A percentile compares a stretch with the other conserved stretches of the same genome.
Conservation (phyloP, 2,113 vertebrate species). For the Elachura formosa region DNA sequence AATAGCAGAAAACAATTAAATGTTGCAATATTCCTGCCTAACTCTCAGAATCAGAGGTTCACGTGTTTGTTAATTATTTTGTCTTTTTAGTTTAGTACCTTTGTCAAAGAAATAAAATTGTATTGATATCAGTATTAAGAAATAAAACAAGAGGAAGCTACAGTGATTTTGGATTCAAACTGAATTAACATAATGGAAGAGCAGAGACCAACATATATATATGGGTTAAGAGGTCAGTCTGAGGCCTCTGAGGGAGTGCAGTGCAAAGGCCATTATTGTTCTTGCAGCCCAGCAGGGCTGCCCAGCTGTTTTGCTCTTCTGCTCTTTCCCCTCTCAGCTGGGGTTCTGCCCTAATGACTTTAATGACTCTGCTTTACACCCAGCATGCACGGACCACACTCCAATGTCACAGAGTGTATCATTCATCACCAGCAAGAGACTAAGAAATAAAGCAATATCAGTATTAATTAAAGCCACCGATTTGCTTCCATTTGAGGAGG, state of each 20-base stretch:
- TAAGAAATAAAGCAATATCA: neutral
- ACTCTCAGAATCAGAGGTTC: neutral
- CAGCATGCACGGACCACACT: neutral
- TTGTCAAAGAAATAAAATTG: neutral
- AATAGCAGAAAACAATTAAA: neutral
- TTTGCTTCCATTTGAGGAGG: neutral
- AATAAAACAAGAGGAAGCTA: neutral
- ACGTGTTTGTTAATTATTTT: neutral
- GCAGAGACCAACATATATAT: neutral
- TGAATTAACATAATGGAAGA: neutral
- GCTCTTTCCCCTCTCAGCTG: neutral
- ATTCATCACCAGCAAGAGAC: neutral
- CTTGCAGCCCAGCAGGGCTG: neutral
- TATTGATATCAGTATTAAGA: neutral
- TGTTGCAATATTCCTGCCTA: neutral
- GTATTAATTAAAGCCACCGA: neutral
- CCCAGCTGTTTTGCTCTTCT: neutral
- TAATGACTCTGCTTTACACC: neutral
- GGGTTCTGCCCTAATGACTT: neutral
- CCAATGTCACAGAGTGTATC: neutral
- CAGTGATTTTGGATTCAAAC: neutral
- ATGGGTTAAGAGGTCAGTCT: neutral
- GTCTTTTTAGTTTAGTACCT: neutral
- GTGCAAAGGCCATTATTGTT: neutral
- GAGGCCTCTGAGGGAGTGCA: neutral